phyloP scores from a whole-genome alignment of 2,797 vertebrate genomes.

The Sebastiscus tertius region DNA sequence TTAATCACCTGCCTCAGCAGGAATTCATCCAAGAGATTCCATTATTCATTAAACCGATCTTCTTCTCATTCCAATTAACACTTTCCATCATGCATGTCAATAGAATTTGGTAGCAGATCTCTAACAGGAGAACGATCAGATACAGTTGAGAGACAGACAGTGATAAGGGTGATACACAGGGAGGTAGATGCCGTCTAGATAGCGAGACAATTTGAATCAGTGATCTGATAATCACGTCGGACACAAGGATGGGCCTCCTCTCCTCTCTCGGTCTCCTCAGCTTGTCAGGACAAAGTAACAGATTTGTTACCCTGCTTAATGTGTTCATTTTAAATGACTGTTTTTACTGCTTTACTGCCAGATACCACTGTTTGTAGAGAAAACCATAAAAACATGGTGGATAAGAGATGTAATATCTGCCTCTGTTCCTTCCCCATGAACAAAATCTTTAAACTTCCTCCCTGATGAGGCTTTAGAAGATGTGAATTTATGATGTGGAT shows the following conservation, averaged over 20 bases:
- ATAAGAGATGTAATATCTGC: background rate
- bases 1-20: conserved; percentile 24
- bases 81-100: conserved; percentile 57
- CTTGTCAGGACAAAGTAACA: conserved; percentile 57
- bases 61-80: conserved; percentile 52
- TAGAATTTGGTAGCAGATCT: conserved; percentile 59
- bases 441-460: conserved; percentile 11
- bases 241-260: conserved; percentile 49
- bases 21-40: conserved; percentile 49
- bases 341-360: conserved; percentile 20
- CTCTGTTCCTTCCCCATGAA: conserved; percentile 4
- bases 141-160: conserved; percentile 34
- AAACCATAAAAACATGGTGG: background rate
- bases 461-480: conserved; percentile 30
- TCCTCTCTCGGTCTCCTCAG: conserved; percentile 33
- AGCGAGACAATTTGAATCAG: conserved; percentile 71
- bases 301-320: conserved; percentile 58
- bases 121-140: conserved; percentile 56
- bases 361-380: background rate
- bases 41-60: conserved; percentile 55
- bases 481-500: conserved; percentile 27
- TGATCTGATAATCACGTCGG: conserved; percentile 70
- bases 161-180: conserved; percentile 43
- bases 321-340: conserved; percentile 32
- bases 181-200: conserved; percentile 57